Conservation (phyloP, 2,888 invertebrate genomes). For the Amorpha juglandis region DNA sequence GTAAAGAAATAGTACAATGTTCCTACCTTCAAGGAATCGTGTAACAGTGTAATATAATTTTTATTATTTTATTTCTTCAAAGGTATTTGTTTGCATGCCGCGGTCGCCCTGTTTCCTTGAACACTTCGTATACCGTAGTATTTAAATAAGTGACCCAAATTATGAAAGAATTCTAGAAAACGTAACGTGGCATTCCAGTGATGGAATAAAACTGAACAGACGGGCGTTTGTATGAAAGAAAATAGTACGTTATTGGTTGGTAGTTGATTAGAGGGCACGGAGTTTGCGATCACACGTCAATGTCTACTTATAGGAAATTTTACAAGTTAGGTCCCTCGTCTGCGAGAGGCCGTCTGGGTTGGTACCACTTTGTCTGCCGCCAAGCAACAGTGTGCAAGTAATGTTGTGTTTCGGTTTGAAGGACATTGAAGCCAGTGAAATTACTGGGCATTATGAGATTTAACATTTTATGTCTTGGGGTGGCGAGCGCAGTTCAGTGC, state of each 20-base stretch:
- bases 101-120: conserved; percentile 20
- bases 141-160: conserved; percentile 26
- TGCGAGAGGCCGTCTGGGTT: too few species aligned
- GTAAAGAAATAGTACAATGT: neutral
- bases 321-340: too few species aligned
- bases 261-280: too few species aligned
- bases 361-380: too few species aligned
- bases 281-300: too few species aligned
- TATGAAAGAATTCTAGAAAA: conserved; percentile 24
- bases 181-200: conserved; percentile 20
- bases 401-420: too few species aligned
- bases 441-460: too few species aligned
- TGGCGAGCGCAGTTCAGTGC: too few species aligned
- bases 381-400: too few species aligned
- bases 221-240: neutral
- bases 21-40: conserved; percentile 5
- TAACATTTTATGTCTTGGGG: too few species aligned
- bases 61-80: conserved; percentile 15
- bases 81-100: conserved; percentile 28
- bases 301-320: too few species aligned
- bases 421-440: too few species aligned
- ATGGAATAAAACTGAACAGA: conserved; percentile 18
- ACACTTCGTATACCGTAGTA: conserved; percentile 20
- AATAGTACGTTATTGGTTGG: neutral
- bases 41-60: conserved; percentile 18